A percentile compares a stretch with the other conserved stretches of the same genome.
These are phyloP conservation scores for Ovibos moschatus DNA, from an alignment of 2,113 vertebrate genomes.

Conservation along the genomic window DNA sequence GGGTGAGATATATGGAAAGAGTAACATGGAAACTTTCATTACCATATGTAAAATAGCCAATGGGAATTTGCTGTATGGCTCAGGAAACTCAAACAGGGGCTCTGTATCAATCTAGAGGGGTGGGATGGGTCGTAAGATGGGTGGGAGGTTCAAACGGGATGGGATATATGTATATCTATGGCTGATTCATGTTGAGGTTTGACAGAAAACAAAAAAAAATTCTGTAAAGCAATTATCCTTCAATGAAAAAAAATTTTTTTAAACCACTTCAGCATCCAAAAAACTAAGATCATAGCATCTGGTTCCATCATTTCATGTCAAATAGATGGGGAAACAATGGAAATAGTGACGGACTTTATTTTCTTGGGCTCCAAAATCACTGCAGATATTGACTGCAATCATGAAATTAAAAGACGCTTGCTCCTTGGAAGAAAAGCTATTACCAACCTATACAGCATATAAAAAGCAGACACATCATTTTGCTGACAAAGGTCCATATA, in stretches of 20 bases:
- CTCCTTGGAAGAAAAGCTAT: not conserved
- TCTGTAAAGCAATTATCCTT: not conserved
- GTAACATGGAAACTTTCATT: not conserved
- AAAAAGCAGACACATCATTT: not conserved
- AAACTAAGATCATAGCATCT: not conserved
- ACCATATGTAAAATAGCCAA: not conserved
- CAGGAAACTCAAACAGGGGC: not conserved
- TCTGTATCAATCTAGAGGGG: not conserved
- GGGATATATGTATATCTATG: not conserved
- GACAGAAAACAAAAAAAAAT: not conserved
- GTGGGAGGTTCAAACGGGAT: not conserved
- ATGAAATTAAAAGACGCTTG: not conserved
- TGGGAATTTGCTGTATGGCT: not conserved
- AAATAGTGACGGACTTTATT: not conserved
- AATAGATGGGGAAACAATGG: not conserved
- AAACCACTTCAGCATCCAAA: not conserved
- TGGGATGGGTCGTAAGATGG: not conserved
- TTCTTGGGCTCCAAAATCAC: not conserved
- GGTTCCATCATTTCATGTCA: not conserved
- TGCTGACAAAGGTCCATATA: not conserved
- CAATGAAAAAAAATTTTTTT: not conserved
- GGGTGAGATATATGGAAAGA: not conserved
- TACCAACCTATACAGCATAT: not conserved
- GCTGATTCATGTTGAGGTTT: not conserved
- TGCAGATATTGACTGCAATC: not conserved